Percentiles rank a stretch among this genome's conserved stretches.
Conservation (phyloP, 1,140 invertebrate species). For the Ips typographus region DNA sequence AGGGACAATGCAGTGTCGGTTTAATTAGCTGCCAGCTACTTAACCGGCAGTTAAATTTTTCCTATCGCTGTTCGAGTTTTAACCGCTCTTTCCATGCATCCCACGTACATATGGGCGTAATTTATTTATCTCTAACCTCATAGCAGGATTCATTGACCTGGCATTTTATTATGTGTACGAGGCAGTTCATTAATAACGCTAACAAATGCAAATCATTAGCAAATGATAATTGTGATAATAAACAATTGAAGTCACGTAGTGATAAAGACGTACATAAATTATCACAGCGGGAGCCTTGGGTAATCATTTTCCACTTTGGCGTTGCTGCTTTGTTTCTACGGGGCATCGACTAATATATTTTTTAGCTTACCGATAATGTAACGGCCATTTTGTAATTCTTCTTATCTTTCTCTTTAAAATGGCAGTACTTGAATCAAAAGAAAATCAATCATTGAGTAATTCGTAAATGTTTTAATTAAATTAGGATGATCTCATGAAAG, state of each 20-base stretch:
- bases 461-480: too few species aligned
- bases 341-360: neutral
- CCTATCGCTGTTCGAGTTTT: too few species aligned
- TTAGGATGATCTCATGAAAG: too few species aligned
- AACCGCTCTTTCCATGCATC: neutral
- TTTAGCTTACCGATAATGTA: too few species aligned
- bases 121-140: conserved; percentile 7
- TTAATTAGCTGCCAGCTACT: conserved; percentile 1
- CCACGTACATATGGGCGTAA: conserved; percentile 1
- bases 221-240: conserved; percentile 37
- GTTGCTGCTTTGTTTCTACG: conserved; percentile 4
- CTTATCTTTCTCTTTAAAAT: too few species aligned
- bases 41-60: neutral
- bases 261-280: conserved; percentile 35
- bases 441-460: too few species aligned
- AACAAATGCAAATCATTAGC: conserved; percentile 35
- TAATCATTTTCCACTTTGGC: conserved; percentile 17
- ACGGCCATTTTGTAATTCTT: too few species aligned
- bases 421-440: too few species aligned
- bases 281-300: conserved; percentile 24
- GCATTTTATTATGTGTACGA: conserved; percentile 27
- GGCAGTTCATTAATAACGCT: conserved; percentile 30
- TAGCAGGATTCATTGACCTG: conserved; percentile 22
- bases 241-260: conserved; percentile 36
- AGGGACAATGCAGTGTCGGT: neutral